Base-by-base conservation (phyloP, 2,797 vertebrate genomes). In the Microctenopoma lineatum region DNA sequence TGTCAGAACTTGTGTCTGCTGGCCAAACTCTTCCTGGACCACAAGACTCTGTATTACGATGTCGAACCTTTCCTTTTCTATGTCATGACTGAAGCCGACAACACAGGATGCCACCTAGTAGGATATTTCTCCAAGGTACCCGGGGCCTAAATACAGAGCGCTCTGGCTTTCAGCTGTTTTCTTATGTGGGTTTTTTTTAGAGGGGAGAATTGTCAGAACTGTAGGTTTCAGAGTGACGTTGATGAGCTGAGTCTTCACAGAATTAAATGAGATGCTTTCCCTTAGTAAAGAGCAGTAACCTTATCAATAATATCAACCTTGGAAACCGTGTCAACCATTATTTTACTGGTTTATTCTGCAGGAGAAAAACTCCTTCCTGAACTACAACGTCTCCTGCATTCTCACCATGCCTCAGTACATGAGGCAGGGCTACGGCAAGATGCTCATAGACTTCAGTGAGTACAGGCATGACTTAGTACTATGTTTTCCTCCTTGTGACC, bases 391-490 rank as follows among this genome's bases (percentile, higher is more conserved):
- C 25, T 98, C 97, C 67, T 98, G 97, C 80, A 99, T 98, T 83
- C 95, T 98, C 81, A 98, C 97, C 46, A 96, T 98, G 97, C 97
- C 97, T 3, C 96, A 98, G 78, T 98, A 96, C 85, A 98, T 98
- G 96, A 95, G 97, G 50, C 96, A 98, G 65, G 97, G 97, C 61
- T 98, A 96, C 0, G 96, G 97, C 78, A 98, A 99, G 91, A 98
- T 99, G 97, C 96, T 99, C 65, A 99, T 99, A 45, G 97, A 98
- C 88, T 99, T 99, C 94, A 98, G 97, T 98, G 87, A 97, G 97
- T 97, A 50, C 41, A 27, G 0, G 14, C 18, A 2, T 11, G 21
- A 21, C 21, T 21, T 2, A 14, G 5, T 1, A 27, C 10, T 52
- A 36, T 47, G 51, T 56, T 0, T 29, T 7, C 9, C 1, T 42